These are phyloP conservation scores for Diaphora mendica DNA, from an alignment of 2,888 invertebrate genomes.

Conservation along the genomic window DNA sequence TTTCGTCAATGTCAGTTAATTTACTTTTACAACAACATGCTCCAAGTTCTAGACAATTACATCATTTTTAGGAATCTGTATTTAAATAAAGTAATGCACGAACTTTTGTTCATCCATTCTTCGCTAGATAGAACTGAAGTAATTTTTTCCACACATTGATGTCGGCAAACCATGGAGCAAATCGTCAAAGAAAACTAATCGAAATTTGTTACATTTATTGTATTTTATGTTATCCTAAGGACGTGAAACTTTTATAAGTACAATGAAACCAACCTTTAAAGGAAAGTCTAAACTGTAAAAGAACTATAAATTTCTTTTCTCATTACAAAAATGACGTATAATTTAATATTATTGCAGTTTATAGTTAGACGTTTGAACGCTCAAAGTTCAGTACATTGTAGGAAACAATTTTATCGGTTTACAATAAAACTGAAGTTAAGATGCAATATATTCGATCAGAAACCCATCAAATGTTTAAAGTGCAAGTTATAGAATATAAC, in stretches of 20 bases:
- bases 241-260: slow-evolving; percentile 41
- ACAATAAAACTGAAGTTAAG: slow-evolving; percentile 53
- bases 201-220: not conserved
- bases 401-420: slow-evolving; percentile 51
- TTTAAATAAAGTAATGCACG: not conserved
- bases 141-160: not conserved
- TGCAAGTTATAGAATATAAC: not conserved
- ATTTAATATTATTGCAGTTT: slow-evolving; percentile 53
- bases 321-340: slow-evolving; percentile 53
- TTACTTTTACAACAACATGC: too few species aligned
- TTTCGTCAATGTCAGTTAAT: too few species aligned
- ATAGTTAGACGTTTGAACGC: slow-evolving; percentile 32
- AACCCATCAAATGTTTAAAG: not conserved
- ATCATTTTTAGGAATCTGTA: not conserved
- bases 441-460: not conserved
- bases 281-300: slow-evolving; percentile 41
- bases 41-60: too few species aligned
- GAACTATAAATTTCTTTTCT: slow-evolving; percentile 48
- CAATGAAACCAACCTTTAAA: slow-evolving; percentile 35
- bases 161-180: not conserved
- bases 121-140: not conserved
- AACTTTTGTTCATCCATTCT: not conserved
- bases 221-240: slow-evolving; percentile 7
- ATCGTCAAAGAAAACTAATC: not conserved
- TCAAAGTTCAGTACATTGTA: slow-evolving; percentile 31